Evolutionary conservation across 2,888 invertebrate species (phyloP), one percentile per base, ranked within the genome.

Genomic region (Rosalia funebris): DNA sequence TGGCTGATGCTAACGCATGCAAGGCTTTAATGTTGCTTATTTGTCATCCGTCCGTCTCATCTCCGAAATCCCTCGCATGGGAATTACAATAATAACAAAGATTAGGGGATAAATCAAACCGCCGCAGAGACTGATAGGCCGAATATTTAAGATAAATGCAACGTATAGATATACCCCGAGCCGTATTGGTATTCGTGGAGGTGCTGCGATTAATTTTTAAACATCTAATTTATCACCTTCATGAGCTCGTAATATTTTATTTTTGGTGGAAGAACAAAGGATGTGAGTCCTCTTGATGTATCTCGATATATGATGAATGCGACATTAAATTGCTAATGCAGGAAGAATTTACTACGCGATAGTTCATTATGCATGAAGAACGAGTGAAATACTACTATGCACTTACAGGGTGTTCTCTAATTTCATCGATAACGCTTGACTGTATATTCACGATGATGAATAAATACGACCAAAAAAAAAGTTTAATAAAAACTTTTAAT

Each of bases 41-140:
- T 56, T 56, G 56, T 63, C 63, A 57, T 62, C 63, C 63, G 59
- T 54, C 65, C 46, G 48, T 63, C 63, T 58, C 53, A 37, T 58
- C 58, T 65, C 59, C 55, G 14, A 59, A 71, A 71, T 70, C 70
- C 71, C 69, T 69, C 70, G 64, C 65, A 70, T 65, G 66, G 64
- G 63, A 63, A 66, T 66, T 59, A 64, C 53, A 57, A 71, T 71
- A 72, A 74, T 72, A 71, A 70, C 66, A 63, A 63, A 68, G 67
- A 74, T 74, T 71, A 68, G 68, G 70, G 70, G 68, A 75, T 75
- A 74, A 74, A 75, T 75, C 74, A 75, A 68, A 66, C 53, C 54
- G 48, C 59, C 46, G 39, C 44, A 56, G 48, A 57, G 59, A 65
- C 62, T 65, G 65, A 65, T 57, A 60, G 50, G 17, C 20, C 46